phyloP scores from a whole-genome alignment of 2,888 invertebrate species.

The Arge pagana region DNA sequence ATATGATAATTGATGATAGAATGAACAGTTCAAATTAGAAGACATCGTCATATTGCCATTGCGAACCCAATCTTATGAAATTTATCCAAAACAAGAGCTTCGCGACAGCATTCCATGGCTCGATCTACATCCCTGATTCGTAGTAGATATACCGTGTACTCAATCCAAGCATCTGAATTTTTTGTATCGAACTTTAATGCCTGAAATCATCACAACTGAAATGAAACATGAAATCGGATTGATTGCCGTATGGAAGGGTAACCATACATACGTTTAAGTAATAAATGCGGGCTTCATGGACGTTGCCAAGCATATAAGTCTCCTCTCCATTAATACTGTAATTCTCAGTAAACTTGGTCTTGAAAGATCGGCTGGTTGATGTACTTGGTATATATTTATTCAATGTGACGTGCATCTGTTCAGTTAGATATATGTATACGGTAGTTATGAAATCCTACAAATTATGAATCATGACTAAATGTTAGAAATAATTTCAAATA shows the following conservation, averaged over 20 bases:
- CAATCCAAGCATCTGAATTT: constrained; percentile 37
- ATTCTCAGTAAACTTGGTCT: not conserved
- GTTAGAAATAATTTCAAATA: not conserved
- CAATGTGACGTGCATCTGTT: constrained; percentile 43
- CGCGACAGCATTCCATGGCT: constrained; percentile 39
- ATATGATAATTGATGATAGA: too few relatives aligned
- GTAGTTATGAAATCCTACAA: constrained; percentile 41
- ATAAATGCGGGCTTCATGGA: constrained; percentile 32
- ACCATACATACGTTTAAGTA: constrained; percentile 31
- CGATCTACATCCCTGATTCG: constrained; percentile 36
- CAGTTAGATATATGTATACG: constrained; percentile 41
- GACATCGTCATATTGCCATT: not conserved
- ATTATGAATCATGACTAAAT: not conserved
- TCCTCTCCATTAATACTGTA: constrained; percentile 40
- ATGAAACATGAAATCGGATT: not conserved
- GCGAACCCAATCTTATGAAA: constrained; percentile 39
- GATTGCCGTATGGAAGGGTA: not conserved
- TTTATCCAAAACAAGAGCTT: constrained; percentile 38
- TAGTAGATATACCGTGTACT: constrained; percentile 39
- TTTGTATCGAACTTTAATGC: constrained; percentile 29
- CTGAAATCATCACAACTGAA: constrained; percentile 28
- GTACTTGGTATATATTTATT: constrained; percentile 36
- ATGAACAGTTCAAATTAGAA: not conserved
- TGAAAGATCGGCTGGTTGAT: not conserved
- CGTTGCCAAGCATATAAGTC: constrained; percentile 38